Evolutionary conservation across 2,797 vertebrate species (phyloP).

Genomic region (Lophotriccus pileatus): DNA sequence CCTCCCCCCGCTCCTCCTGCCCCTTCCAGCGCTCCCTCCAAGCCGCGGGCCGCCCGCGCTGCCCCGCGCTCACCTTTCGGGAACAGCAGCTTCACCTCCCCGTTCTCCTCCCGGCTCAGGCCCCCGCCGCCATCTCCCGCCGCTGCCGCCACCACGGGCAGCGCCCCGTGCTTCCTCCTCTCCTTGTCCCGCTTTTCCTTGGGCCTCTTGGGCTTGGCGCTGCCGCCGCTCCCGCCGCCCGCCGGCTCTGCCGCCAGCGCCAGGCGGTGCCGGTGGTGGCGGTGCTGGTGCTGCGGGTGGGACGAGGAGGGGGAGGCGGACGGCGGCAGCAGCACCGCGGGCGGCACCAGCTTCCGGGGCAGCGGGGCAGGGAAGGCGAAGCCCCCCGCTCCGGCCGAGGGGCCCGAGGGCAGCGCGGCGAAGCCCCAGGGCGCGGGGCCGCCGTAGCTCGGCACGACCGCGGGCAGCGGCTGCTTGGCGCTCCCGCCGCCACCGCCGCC

Average conservation of each 20-base stretch:
- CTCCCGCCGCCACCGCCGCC: constrained; percentile 76
- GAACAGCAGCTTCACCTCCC: constrained; percentile 78
- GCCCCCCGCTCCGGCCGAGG: constrained; percentile 26
- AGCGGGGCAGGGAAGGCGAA: constrained; percentile 39
- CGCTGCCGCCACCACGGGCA: constrained; percentile 56
- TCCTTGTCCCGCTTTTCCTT: constrained; percentile 85
- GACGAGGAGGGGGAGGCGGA: constrained; percentile 38
- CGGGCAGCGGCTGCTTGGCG: constrained; percentile 60
- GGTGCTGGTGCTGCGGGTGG: constrained; percentile 43
- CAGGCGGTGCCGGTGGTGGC: constrained; percentile 48
- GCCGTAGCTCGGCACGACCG: constrained; percentile 76
- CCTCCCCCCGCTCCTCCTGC: neutral
- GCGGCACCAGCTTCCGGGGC: constrained; percentile 82
- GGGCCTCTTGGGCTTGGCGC: constrained; percentile 78
- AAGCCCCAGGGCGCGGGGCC: constrained; percentile 81
- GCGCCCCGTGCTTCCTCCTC: constrained; percentile 80
- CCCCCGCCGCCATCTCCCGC: constrained; percentile 68
- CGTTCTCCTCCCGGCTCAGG: constrained; percentile 84
- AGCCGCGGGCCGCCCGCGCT: neutral
- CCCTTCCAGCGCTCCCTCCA: neutral
- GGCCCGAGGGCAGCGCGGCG: constrained; percentile 63
- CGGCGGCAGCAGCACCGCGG: constrained; percentile 80
- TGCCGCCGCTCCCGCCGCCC: neutral
- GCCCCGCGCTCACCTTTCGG: constrained; percentile 80
- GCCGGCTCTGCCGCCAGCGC: constrained; percentile 19